Evolutionary conservation across 2,797 vertebrate species (phyloP).

Genomic region (Pithecia hirsuta): DNA sequence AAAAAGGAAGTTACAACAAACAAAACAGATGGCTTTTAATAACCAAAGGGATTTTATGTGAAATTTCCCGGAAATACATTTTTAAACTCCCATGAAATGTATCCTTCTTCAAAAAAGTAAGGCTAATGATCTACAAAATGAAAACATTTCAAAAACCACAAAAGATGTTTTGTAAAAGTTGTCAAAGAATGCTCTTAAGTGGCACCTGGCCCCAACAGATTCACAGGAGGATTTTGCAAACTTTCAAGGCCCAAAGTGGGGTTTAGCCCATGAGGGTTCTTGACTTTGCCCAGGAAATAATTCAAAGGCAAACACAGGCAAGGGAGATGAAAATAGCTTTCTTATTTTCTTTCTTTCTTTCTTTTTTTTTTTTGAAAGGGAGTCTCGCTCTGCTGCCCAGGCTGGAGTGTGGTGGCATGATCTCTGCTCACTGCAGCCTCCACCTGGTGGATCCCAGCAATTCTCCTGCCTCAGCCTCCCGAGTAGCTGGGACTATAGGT

Average conservation of each 20-base stretch:
- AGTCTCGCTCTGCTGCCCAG: too few species aligned
- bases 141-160: not conserved
- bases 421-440: too few species aligned
- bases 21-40: not conserved
- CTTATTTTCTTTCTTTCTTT: too few species aligned
- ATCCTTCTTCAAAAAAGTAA: not conserved
- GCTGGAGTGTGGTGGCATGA: too few species aligned
- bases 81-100: not conserved
- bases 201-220: not conserved
- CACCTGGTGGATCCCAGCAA: rapidly evolving
- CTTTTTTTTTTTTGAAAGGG: too few species aligned
- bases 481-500: too few species aligned
- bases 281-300: too few species aligned
- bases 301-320: too few species aligned
- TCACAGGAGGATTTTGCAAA: not conserved
- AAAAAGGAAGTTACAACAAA: not conserved
- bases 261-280: too few species aligned
- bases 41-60: not conserved
- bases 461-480: too few species aligned
- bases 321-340: too few species aligned
- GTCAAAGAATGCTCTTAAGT: not conserved
- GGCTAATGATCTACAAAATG: not conserved
- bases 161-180: not conserved
- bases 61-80: not conserved
- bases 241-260: not conserved